These are phyloP conservation scores for Oncorhynchus kisutch DNA, from an alignment of 2,113 vertebrate species.

Conservation along the genomic window DNA sequence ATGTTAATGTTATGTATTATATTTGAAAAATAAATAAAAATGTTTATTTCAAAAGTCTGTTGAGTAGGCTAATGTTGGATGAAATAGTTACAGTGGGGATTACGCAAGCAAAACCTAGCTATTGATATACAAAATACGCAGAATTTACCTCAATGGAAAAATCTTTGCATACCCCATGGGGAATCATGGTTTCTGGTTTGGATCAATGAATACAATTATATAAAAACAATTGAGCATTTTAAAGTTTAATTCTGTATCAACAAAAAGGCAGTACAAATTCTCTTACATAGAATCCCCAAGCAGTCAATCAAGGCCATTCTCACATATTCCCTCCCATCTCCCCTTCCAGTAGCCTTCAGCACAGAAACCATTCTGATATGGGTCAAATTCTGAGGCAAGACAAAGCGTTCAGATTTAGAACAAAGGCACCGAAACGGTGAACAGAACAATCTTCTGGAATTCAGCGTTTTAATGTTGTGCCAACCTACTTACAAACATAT, in stretches of 20 bases:
- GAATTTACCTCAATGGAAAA: background rate
- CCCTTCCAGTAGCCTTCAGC: background rate
- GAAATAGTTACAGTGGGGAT: background rate
- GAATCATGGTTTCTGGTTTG: too few relatives aligned
- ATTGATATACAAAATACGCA: too few relatives aligned
- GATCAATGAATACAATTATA: background rate
- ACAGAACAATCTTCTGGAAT: background rate
- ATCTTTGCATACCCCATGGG: background rate
- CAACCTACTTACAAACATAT: too few relatives aligned
- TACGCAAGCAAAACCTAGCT: background rate
- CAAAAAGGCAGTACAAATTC: conserved; percentile 48
- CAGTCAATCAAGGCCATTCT: conserved; percentile 19
- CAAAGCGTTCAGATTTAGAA: too few relatives aligned
- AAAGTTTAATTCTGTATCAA: conserved; percentile 36
- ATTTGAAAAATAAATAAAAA: too few relatives aligned
- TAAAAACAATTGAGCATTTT: background rate
- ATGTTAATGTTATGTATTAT: too few relatives aligned
- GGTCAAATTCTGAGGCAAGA: too few relatives aligned
- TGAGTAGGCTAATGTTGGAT: background rate
- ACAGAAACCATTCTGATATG: too few relatives aligned
- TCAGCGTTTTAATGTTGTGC: too few relatives aligned
- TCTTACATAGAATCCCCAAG: conserved; percentile 23
- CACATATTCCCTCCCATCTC: background rate
- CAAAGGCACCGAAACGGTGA: background rate
- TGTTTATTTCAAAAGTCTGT: too few relatives aligned